Base-by-base conservation (phyloP, 2,797 vertebrate genomes). In the Cetoscarus ocellatus region DNA sequence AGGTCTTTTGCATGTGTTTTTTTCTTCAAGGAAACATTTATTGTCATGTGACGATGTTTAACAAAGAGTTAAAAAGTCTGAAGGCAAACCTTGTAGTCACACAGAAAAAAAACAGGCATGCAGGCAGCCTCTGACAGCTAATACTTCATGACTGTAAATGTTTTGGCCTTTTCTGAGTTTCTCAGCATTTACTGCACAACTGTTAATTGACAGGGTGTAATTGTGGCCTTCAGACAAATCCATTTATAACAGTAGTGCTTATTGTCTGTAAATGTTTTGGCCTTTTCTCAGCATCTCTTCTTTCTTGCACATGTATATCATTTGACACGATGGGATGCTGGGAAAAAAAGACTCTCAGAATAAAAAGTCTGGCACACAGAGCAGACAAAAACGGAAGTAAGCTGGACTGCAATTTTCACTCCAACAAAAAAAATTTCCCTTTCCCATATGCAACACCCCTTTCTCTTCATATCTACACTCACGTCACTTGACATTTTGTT, bases 121-220 rank as follows among this genome's bases (percentile, higher is more conserved):
- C 49, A 76, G 67, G 42, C 65, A 50, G 36, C 70, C 50, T n/a
- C 17, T 53, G 50, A 49, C 66, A 67, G 61, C 48, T 75, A 69
- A 83, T 70, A 45, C 39, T 68, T 56, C 45, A 71, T 18, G 62
- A 77, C 53, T 61, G 15, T 49, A 71, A 69, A 73, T 73, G 60
- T 68, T 64, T 56, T 82, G 76, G 57, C 71, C 75, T 87, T 84
- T 82, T 79, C 71, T 62, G 34, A 56, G 54, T 19, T 44, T 65
- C 43, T 77, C 50, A 75, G 56, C 19, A 39, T 70, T 73, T 64
- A 69, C 56, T 75, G 40, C 43, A 39, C 36, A 58, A 27, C 9
- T 55, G 11, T 40, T 68, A 50, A 38, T 63, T 72, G 70, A 69
- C n/a, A 55, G 51, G 35, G 44, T 67, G 8, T 6, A 34, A 55